Base-by-base conservation (phyloP, 2,888 invertebrate species). In the Trachelus iudaicus region DNA sequence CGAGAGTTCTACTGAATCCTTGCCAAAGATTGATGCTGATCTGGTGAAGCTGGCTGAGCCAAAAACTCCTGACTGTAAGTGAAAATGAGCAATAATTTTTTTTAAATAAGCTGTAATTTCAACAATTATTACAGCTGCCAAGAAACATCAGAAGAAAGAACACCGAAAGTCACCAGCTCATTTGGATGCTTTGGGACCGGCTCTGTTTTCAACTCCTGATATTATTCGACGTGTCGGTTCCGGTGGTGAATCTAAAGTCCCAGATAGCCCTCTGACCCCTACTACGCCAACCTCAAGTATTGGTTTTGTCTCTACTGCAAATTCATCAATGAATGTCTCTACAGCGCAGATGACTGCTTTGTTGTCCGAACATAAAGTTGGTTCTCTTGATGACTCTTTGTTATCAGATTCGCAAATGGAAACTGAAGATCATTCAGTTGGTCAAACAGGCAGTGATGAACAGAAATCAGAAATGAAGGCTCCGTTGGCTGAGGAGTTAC, bases 151-250 rank as follows among this genome's bases (percentile, higher is more conserved):
- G 15, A 91, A 90, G 79, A 91, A 89, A 69, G 91, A 91, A 23
- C 87, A 93, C 80, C 93, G 94, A 81, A 95, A 95, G 88, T 93
- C 94, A 40, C 94, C 94, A 31, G 93, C 94, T 30, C 94, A 94
- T 87, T 92, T 94, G 73, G 92, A 93, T 79, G 87, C 92, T 56
- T 82, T 93, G 69, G 93, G 92, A 4, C 93, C 96, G 79, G 95
- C 95, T 69, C 91, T 96, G 79, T 96, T 96, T 90, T 96, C 96
- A 11, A 94, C 96, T 71, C 96, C 96, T 33, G 96, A 96, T 92
- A 95, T 96, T 77, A 96, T 96, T 79, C 93, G 95, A 85, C 93
- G 96, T 85, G 95, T 96, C 30, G 93, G 93, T 77, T 92, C 93
- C 73, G 93, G 93, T 77, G 90, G 88, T 73, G 94, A 94, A 86